phyloP scores from a whole-genome alignment of 2,888 invertebrate species.

The Drosophila cognata region DNA sequence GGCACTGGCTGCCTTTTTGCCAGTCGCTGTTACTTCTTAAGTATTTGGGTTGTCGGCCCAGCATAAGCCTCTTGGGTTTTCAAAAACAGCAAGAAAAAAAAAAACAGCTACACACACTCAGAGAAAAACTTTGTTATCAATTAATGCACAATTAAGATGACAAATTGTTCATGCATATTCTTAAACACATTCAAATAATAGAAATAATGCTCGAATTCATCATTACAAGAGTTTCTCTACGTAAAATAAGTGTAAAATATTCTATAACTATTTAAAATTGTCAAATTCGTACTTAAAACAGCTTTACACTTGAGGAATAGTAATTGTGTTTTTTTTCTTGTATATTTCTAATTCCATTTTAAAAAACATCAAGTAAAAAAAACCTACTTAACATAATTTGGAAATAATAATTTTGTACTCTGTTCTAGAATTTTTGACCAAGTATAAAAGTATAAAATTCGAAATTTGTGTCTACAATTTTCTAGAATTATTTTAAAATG shows the following conservation, averaged over 20 bases:
- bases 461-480: neutral
- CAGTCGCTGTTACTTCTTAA: conserved; percentile 51
- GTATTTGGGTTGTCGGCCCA: conserved; percentile 69
- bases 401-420: neutral
- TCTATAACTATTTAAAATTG: neutral
- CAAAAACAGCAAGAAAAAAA: conserved; percentile 3
- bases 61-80: conserved; percentile 73
- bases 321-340: neutral
- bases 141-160: neutral
- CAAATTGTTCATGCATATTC: neutral
- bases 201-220: neutral
- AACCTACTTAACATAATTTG: neutral
- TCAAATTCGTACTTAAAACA: neutral
- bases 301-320: neutral
- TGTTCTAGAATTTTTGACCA: too few species aligned
- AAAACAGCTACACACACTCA: neutral
- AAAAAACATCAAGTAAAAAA: neutral
- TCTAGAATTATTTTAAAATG: neutral
- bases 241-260: neutral
- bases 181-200: neutral
- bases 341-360: neutral
- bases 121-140: neutral
- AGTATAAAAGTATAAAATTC: neutral
- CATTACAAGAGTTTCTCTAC: neutral
- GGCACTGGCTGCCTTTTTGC: conserved; percentile 19